Evolutionary conservation across 2,888 invertebrate genomes (phyloP).

Genomic region (Germaria angustata): DNA sequence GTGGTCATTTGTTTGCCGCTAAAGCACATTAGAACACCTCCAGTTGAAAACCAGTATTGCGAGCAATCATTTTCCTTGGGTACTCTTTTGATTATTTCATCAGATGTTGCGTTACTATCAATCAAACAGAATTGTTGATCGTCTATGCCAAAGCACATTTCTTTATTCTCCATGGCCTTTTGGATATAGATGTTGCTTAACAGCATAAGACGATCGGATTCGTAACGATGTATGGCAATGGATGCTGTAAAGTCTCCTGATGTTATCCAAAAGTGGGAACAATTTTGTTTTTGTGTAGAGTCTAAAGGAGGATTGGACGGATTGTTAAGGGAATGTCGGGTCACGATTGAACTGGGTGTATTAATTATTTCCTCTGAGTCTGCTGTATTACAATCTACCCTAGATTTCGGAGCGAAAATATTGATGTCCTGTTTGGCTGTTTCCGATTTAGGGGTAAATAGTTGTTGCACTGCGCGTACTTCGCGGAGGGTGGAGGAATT

Average conservation of each 20-base stretch:
- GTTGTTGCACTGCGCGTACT: conserved; percentile 68
- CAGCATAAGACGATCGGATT: conserved; percentile 71
- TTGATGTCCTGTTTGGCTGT: too few relatives aligned
- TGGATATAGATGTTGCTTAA: conserved; percentile 75
- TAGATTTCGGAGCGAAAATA: too few relatives aligned
- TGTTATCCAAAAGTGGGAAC: conserved; percentile 75
- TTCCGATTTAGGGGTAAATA: too few relatives aligned
- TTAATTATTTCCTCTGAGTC: conserved; percentile 40
- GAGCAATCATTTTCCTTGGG: conserved; percentile 72
- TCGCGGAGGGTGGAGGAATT: conserved; percentile 16
- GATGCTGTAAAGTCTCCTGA: conserved; percentile 74
- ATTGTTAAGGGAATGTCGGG: conserved; percentile 69
- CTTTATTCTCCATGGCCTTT: conserved; percentile 72
- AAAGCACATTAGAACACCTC: conserved; percentile 75
- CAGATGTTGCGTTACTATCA: conserved; percentile 31
- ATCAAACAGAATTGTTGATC: conserved; percentile 71
- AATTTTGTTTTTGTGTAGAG: conserved; percentile 59
- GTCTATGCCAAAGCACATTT: conserved; percentile 76
- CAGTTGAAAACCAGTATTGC: conserved; percentile 77
- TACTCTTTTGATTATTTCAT: conserved; percentile 68
- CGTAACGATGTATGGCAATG: conserved; percentile 71
- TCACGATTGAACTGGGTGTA: conserved; percentile 69
- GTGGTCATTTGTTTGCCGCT: conserved; percentile 72
- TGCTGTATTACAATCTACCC: conserved; percentile 73
- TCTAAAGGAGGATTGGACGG: conserved; percentile 11